A percentile compares a stretch with the other conserved stretches of the same genome.
Conservation (phyloP, 2,797 vertebrate species). For the Kryptolebias ocellatus region DNA sequence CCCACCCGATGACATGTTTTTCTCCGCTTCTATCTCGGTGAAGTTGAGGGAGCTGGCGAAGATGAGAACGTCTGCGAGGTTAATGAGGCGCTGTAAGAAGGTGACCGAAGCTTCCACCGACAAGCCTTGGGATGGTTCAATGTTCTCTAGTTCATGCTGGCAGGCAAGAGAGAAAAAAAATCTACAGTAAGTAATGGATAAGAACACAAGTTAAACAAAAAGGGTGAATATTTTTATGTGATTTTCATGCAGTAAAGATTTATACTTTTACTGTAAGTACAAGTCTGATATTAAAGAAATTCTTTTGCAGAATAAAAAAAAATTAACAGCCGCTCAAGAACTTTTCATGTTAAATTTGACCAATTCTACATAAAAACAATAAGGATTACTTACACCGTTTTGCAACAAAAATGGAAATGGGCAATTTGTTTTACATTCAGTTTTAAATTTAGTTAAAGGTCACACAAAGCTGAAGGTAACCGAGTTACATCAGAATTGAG, state of each 20-base stretch:
- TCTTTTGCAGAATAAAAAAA: no score
- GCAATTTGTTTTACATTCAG: slow-evolving; percentile 26
- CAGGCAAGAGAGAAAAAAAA: slow-evolving; percentile 23
- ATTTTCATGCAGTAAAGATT: no score
- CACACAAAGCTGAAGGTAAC: slow-evolving; percentile 24
- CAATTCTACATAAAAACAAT: not conserved
- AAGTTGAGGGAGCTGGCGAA: slow-evolving; percentile 98
- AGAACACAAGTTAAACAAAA: not conserved
- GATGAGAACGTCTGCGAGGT: slow-evolving; percentile 95
- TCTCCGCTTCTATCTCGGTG: slow-evolving; percentile 97
- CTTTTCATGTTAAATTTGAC: not conserved
- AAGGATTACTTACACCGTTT: not conserved
- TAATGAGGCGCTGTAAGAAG: slow-evolving; percentile 93
- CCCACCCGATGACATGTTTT: slow-evolving; percentile 98
- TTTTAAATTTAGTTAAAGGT: slow-evolving; percentile 42
- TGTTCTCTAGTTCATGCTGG: slow-evolving; percentile 94
- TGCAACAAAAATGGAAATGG: slow-evolving; percentile 5
- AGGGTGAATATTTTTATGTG: no score
- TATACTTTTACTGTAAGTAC: no score
- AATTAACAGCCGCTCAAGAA: not conserved
- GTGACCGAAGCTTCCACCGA: slow-evolving; percentile 91
- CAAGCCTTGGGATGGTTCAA: slow-evolving; percentile 94
- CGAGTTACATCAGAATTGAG: slow-evolving; percentile 46
- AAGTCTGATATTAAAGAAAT: no score
- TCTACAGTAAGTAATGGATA: not conserved